Conservation (phyloP, 1,140 invertebrate species). For the Diachasma alloeum region DNA sequence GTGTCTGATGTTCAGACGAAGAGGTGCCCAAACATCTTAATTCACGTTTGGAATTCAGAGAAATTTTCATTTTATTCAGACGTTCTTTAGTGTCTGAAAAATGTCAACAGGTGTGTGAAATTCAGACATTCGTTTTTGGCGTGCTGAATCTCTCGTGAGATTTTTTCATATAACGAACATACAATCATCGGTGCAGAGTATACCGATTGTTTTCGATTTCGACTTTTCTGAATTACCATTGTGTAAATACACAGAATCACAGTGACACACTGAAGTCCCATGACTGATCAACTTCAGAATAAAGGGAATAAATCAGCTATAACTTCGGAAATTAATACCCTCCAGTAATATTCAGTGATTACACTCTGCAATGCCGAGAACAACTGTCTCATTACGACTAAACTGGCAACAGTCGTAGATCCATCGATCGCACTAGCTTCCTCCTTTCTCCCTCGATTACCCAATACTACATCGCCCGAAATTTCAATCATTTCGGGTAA, state of each 20-base stretch:
- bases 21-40: too few species aligned
- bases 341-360: background rate
- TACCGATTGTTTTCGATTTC: too few species aligned
- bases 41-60: too few species aligned
- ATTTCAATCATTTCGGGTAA: background rate
- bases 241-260: background rate
- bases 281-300: background rate
- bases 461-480: background rate
- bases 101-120: too few species aligned
- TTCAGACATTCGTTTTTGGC: too few species aligned
- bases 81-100: too few species aligned
- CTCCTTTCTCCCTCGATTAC: conserved; percentile 25
- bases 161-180: too few species aligned
- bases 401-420: background rate
- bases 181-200: too few species aligned
- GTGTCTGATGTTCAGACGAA: too few species aligned
- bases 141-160: too few species aligned
- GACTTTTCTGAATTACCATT: background rate
- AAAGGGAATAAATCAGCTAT: background rate
- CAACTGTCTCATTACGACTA: background rate
- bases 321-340: background rate
- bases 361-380: background rate
- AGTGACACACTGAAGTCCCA: background rate
- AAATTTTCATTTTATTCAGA: too few species aligned
- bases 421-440: background rate